phyloP scores from a whole-genome alignment of 1,140 invertebrate species.

The Drosophila nigrodunni region DNA sequence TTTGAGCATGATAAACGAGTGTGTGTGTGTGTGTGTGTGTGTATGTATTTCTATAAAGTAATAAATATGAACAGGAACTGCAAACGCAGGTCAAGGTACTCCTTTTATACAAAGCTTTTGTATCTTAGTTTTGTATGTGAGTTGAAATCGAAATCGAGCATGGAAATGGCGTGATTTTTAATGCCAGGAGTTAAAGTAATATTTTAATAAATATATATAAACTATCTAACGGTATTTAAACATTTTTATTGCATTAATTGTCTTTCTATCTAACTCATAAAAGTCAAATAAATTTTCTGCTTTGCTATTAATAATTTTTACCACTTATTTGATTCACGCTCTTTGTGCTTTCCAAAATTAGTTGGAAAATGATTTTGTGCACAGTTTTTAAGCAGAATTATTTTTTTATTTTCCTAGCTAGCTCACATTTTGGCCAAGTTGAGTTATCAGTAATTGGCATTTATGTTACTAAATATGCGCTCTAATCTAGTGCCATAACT shows the following conservation, averaged over 20 bases:
- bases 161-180: conserved; percentile 2
- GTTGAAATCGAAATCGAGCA: conserved; percentile 12
- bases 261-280: too few species aligned
- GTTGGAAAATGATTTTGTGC: too few species aligned
- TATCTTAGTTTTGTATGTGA: conserved; percentile 8
- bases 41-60: not conserved
- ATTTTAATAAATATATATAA: not conserved
- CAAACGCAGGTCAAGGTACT: conserved; percentile 70
- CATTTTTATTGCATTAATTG: not conserved
- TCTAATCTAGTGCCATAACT: conserved; percentile 14
- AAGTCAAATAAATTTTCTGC: too few species aligned
- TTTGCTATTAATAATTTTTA: too few species aligned
- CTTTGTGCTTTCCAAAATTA: too few species aligned
- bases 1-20: conserved; percentile 44
- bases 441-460: conserved; percentile 30
- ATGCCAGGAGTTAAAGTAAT: not conserved
- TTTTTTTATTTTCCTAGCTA: too few species aligned
- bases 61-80: conserved; percentile 39
- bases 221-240: not conserved
- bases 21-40: conserved; percentile 29
- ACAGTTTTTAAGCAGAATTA: too few species aligned
- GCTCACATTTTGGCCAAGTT: not conserved
- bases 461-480: conserved; percentile 23
- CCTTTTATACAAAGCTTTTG: conserved; percentile 32
- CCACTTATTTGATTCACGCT: too few species aligned